Evolutionary conservation across 1,140 invertebrate species (phyloP).

Genomic region (Argopecten irradians): DNA sequence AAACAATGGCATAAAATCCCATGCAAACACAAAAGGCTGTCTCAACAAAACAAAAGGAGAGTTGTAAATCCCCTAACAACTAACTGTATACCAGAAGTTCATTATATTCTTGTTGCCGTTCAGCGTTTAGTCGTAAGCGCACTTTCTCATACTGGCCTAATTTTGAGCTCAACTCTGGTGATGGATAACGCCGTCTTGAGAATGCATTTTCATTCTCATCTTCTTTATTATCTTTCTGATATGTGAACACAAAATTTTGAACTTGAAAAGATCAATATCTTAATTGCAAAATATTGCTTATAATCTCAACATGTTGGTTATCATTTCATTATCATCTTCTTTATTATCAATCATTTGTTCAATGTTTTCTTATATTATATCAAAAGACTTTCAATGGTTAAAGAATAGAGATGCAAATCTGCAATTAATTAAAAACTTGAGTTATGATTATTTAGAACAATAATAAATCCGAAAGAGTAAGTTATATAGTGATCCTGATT

Average conservation of each 20-base stretch:
- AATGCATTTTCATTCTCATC: constrained; percentile 16
- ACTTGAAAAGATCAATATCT: background rate
- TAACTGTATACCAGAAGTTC: background rate
- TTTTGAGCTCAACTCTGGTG: background rate
- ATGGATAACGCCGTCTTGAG: background rate
- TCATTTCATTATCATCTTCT: background rate
- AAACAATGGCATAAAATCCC: background rate
- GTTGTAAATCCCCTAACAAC: constrained; percentile 16
- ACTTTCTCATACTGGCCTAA: constrained; percentile 22
- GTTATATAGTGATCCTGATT: background rate
- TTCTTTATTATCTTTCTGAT: background rate
- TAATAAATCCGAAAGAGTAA: too few relatives aligned
- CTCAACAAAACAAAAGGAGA: background rate
- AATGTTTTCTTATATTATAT: too few relatives aligned
- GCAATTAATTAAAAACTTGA: too few relatives aligned
- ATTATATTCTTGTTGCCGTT: background rate
- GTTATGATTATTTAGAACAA: too few relatives aligned
- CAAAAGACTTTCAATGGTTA: too few relatives aligned
- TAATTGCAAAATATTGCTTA: background rate
- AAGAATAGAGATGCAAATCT: too few relatives aligned
- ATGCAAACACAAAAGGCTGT: background rate
- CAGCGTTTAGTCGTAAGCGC: background rate
- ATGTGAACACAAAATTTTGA: background rate
- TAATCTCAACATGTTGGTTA: background rate
- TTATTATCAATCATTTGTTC: background rate